A percentile compares a stretch with the other conserved stretches of the same genome.
These are phyloP conservation scores for Beroe forskalii DNA, from an alignment of 37 sponge, comb jelly and placozoan genomes.

Conservation along the genomic window DNA sequence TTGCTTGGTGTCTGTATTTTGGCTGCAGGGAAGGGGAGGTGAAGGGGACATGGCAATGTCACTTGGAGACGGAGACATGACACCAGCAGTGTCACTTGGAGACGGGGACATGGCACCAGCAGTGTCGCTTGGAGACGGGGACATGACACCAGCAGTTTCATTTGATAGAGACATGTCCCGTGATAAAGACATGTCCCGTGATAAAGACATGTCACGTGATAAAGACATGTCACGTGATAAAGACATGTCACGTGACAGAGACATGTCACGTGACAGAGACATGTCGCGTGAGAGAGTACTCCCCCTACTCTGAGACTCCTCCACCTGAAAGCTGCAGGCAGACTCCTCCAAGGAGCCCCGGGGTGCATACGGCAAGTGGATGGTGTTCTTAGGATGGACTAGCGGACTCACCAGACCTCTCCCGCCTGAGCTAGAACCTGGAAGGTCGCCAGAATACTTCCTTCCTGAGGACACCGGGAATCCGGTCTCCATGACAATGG, in stretches of 20 bases:
- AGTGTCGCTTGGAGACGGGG: background rate
- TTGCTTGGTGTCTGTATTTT: too few relatives aligned
- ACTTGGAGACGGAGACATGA: too few relatives aligned
- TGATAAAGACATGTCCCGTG: too few relatives aligned
- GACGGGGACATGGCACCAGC: background rate
- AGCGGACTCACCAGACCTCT: conserved; percentile 18
- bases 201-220: too few relatives aligned
- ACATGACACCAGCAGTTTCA: background rate
- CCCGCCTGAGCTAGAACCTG: background rate
- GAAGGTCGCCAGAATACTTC: background rate
- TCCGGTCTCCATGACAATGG: conserved; percentile 45
- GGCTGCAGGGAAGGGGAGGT: too few relatives aligned
- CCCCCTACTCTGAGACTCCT: background rate
- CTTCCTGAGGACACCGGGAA: conserved; percentile 6
- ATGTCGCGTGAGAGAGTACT: background rate
- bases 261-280: background rate
- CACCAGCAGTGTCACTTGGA: background rate
- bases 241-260: background rate
- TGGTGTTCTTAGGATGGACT: conserved; percentile 1
- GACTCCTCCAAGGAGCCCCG: background rate
- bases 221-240: background rate
- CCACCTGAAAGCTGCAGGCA: too few relatives aligned
- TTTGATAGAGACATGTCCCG: too few relatives aligned
- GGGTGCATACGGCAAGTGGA: background rate
- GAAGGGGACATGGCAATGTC: too few relatives aligned